Base-by-base conservation (phyloP, 2,113 vertebrate species). In the Corydoras sp. region DNA sequence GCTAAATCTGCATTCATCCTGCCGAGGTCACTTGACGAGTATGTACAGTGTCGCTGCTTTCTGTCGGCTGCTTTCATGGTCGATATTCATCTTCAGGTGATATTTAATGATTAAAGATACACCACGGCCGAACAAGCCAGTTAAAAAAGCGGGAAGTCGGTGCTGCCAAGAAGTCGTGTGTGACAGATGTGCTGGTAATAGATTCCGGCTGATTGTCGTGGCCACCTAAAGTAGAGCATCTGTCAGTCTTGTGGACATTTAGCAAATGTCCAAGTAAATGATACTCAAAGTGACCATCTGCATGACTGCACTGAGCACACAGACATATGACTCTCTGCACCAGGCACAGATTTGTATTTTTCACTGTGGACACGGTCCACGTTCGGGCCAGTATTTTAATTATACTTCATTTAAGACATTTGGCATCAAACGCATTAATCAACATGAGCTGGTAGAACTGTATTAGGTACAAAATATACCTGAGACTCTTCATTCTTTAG, bases 161-260 rank as follows among this genome's bases (percentile, higher is more conserved):
- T 85, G 73, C 86, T 92, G 89, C 88, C 88, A 90, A 82, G 75
- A 88, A 88, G 85, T 90, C 88, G 84, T 88, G 73, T 79, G 86
- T 88, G 91, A 86, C 92, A 93, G 92, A 92, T 93, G 92, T 89
- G 89, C 62, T 78, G 89, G 91, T 92, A 93, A 93, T 87, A 85
- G 92, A 93, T 90, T 90, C 90, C 86, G 85, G 81, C 81, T 83
- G 85, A 90, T 89, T 92, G 89, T 88, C 89, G 86, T 89, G 87
- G 87, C 87, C 86, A 87, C 85, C 89, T 89, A 85, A 87, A 92
- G 88, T 85, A 88, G 89, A 90, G 91, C 92, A 93, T 93, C 92
- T 93, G 92, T 90, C 81, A 76, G 86, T 86, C 81, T 85, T 76
- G 84, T 59, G 63, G 86, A 87, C 88, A 87, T 86, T 87, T 83